Base-by-base conservation (phyloP, 2,888 invertebrate genomes). In the Nemurella pictetii region DNA sequence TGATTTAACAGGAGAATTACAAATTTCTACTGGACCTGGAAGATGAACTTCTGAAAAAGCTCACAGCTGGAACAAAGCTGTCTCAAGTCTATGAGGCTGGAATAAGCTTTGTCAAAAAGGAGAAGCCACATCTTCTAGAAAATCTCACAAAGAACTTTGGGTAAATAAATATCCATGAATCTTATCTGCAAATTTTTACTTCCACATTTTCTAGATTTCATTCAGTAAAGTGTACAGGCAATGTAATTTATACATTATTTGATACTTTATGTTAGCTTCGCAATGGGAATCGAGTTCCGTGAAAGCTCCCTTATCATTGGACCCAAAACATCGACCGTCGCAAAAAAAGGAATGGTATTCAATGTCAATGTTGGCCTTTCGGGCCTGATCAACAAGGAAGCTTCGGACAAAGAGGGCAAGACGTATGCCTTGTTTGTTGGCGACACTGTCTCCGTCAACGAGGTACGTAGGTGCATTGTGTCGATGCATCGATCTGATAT, bases 251-350 rank as follows among this genome's bases (percentile, higher is more conserved):
- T n/a, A n/a, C n/a, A n/a, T n/a, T n/a, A n/a, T 25, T 9, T 20
- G 5, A 27, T 55, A 36, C 35, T 85, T 83, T 85, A 83, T 89
- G 90, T 73, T 88, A 94, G 94, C 4, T 99, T 99, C 91, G 98
- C 95, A 0, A 99, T 97, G 95, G 99, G 99, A 7, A 97, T 99
- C 88, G 99, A 99, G 90, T 99, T 99, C 90, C 94, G 99, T 85
- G 99, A 99, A 90, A 96, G 96, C 88, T 96, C 97, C 0, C 92
- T 99, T 85, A 93, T 98, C 0, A 96, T 99, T 89, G 96, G 96
- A 0, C 96, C 97, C 0, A 99, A 99, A 92, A 96, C 96, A 20
- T 94, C 93, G 75, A 94, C 94, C 0, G 90, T 93, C 0, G 94
- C 95, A 0, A 96, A 94, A 88, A 98, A 98, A 90, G 97, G 98